These are phyloP conservation scores for Drosophila demipolita DNA, from an alignment of 2,888 invertebrate genomes.

Conservation along the genomic window DNA sequence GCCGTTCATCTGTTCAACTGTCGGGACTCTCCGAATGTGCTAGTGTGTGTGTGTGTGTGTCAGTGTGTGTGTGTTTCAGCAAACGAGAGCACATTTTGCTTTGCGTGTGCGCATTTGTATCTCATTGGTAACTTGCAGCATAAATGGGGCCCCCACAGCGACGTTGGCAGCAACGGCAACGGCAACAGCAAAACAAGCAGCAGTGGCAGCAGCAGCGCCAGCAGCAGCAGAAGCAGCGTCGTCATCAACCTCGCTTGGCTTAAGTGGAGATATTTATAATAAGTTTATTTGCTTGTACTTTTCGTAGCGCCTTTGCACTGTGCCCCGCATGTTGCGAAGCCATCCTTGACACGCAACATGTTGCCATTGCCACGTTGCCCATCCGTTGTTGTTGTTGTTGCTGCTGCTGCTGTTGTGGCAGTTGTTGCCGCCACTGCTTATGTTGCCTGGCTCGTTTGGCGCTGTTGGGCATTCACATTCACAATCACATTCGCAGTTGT, in stretches of 20 bases:
- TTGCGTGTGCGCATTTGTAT: conserved; percentile 79
- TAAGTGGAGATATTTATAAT: conserved; percentile 82
- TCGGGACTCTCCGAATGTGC: conserved; percentile 21
- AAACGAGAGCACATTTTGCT: conserved; percentile 71
- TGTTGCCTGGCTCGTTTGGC: conserved; percentile 77
- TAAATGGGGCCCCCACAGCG: conserved; percentile 73
- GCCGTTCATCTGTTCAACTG: conserved; percentile 45
- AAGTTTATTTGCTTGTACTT: conserved; percentile 79
- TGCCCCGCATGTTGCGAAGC: conserved; percentile 52
- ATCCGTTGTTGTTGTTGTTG: conserved; percentile 22
- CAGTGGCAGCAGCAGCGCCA: conserved; percentile 6
- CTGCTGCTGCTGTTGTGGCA: conserved; percentile 31
- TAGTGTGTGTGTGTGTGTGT: conserved; percentile 2
- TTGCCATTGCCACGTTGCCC: conserved; percentile 71
- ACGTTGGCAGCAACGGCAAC: conserved; percentile 34
- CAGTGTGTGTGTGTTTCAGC: conserved; percentile 34
- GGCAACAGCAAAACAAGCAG: conserved; percentile 29
- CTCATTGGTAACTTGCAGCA: conserved; percentile 64
- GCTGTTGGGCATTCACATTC: conserved; percentile 73
- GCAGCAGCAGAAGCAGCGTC: conserved; percentile 20
- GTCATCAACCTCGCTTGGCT: conserved; percentile 55
- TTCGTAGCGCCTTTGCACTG: conserved; percentile 48
- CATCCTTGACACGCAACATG: conserved; percentile 71
- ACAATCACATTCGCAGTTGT: conserved; percentile 82
- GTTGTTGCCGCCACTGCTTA: conserved; percentile 22